Percentiles rank a stretch among this genome's conserved stretches.
Evolutionary conservation across 2,797 vertebrate species (phyloP).

Genomic region (Clarias platycephalus): DNA sequence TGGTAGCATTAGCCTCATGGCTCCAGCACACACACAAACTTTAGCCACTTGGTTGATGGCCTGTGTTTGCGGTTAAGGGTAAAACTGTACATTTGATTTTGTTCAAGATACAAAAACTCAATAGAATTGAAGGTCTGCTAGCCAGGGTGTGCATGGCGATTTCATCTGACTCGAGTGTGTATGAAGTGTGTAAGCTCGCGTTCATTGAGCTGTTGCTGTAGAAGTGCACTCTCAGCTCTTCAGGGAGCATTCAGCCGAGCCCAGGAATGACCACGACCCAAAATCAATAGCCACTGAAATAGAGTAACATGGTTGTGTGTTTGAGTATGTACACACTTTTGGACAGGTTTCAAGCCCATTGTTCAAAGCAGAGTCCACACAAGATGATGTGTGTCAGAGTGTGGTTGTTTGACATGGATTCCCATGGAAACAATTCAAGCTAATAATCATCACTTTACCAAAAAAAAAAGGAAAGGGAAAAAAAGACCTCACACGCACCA

Average conservation of each 20-base stretch:
- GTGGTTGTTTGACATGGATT: background rate
- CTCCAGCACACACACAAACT: background rate
- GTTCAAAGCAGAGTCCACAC: background rate
- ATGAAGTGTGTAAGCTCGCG: slow-evolving; percentile 38
- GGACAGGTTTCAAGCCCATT: background rate
- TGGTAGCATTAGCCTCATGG: background rate
- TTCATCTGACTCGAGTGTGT: slow-evolving; percentile 26
- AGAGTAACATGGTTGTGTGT: slow-evolving; percentile 37
- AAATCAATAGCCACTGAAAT: slow-evolving; percentile 60
- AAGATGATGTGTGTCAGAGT: background rate
- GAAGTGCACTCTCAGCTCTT: slow-evolving; percentile 54
- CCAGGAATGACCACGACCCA: slow-evolving; percentile 66
- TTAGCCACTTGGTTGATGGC: background rate
- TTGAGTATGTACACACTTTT: slow-evolving; percentile 20
- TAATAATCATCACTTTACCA: background rate
- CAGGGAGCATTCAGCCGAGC: slow-evolving; percentile 52
- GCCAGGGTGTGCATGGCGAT: background rate
- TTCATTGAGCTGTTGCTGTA: slow-evolving; percentile 37
- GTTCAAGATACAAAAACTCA: background rate
- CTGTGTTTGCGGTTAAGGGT: background rate
- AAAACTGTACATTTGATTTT: background rate
- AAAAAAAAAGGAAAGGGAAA: background rate
- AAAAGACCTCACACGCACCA: background rate
- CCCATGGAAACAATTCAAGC: background rate
- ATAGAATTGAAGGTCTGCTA: background rate